phyloP scores from a whole-genome alignment of 2,797 vertebrate species.

The Lacerta bilineata region DNA sequence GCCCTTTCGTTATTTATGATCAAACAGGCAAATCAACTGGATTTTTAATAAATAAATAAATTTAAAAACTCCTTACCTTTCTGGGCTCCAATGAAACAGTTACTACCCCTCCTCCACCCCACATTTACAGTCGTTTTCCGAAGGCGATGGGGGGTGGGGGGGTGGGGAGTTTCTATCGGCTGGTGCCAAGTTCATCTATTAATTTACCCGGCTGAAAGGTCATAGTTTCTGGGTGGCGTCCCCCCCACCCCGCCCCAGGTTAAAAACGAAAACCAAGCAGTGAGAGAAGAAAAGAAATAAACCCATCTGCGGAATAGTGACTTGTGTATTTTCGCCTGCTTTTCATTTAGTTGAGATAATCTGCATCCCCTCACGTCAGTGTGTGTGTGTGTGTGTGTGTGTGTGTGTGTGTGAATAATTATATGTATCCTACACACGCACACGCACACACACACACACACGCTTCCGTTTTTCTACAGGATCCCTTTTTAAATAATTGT shows the following conservation, averaged over 20 bases:
- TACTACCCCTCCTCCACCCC: neutral
- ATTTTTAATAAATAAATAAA: neutral
- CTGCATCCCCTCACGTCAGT: neutral
- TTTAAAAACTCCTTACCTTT: neutral
- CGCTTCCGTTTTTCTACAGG: no score
- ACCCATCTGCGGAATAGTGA: neutral
- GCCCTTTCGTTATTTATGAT: slow-evolving; percentile 22
- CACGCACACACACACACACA: neutral
- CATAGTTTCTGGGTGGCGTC: neutral
- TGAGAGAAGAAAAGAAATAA: neutral
- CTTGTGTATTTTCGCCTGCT: neutral
- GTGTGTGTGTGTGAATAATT: neutral
- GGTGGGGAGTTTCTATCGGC: neutral
- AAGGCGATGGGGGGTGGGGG: neutral
- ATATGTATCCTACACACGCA: neutral
- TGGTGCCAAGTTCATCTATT: neutral
- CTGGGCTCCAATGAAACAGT: no score
- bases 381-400: no score
- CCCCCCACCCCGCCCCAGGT: no score
- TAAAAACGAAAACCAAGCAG: neutral
- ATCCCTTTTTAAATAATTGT: slow-evolving; percentile 25
- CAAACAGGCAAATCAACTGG: slow-evolving; percentile 22
- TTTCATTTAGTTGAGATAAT: neutral
- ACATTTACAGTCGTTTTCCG: neutral
- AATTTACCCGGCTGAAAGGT: neutral